Percentiles rank a stretch among this genome's conserved stretches.
Evolutionary conservation across 2,113 vertebrate genomes (phyloP).

Genomic region (Oreotrochilus melanogaster): DNA sequence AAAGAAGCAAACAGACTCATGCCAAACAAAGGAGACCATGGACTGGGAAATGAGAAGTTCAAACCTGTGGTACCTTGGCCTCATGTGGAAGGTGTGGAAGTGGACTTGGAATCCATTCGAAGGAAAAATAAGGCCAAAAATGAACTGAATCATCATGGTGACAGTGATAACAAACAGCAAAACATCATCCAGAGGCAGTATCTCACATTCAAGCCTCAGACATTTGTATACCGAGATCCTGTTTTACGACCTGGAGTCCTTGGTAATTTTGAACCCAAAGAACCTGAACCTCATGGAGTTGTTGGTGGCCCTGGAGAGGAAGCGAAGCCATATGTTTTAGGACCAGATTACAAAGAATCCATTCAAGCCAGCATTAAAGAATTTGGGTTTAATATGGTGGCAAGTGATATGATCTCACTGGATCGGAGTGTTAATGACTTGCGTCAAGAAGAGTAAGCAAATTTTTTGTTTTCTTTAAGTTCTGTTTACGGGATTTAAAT

Average conservation of each 20-base stretch:
- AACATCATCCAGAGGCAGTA: constrained; percentile 92
- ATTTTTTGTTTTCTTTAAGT: constrained; percentile 45
- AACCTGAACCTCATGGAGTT: constrained; percentile 90
- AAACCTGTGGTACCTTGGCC: constrained; percentile 97
- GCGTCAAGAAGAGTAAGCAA: constrained; percentile 95
- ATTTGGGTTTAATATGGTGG: constrained; percentile 99
- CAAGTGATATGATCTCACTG: constrained; percentile 98
- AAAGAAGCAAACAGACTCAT: constrained; percentile 76
- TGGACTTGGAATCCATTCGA: constrained; percentile 93
- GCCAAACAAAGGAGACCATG: constrained; percentile 80
- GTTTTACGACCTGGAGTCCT: constrained; percentile 85
- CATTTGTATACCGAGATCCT: constrained; percentile 84
- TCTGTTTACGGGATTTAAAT: neutral
- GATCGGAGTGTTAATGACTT: constrained; percentile 92
- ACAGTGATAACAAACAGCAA: constrained; percentile 82
- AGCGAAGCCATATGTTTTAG: constrained; percentile 90
- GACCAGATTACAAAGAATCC: constrained; percentile 91
- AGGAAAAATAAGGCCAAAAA: constrained; percentile 87
- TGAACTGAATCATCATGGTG: constrained; percentile 73
- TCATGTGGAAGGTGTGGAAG: constrained; percentile 96
- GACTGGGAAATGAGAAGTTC: constrained; percentile 85
- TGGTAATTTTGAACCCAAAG: constrained; percentile 94
- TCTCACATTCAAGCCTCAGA: constrained; percentile 93
- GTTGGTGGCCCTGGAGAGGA: constrained; percentile 91
- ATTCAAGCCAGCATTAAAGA: constrained; percentile 95